Conservation (phyloP, 2,888 invertebrate genomes). For the Eupithecia insigniata region DNA sequence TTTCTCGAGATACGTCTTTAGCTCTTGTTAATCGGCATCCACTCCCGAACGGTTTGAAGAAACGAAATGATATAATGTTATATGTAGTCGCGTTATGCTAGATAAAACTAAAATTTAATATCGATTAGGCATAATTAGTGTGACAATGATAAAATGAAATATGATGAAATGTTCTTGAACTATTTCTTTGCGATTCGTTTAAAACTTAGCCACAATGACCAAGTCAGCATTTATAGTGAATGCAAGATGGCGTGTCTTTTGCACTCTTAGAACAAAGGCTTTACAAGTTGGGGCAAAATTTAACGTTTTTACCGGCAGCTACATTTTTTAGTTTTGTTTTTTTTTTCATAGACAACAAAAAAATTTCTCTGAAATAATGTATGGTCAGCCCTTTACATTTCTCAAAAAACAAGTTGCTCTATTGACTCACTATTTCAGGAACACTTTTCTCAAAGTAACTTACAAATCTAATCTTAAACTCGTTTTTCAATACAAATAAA, state of each 20-base stretch:
- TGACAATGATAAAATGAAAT: background rate
- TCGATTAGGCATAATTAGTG: constrained; percentile 23
- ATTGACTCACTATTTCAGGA: background rate
- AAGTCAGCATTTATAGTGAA: background rate
- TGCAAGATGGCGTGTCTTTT: background rate
- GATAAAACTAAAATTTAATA: constrained; percentile 20
- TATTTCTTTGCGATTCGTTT: background rate
- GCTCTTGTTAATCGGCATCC: constrained; percentile 41
- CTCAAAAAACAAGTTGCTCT: background rate
- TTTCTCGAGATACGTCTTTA: constrained; percentile 48
- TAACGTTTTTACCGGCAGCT: background rate
- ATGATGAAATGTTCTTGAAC: too few relatives aligned
- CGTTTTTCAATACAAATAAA: too few relatives aligned
- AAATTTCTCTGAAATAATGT: background rate
- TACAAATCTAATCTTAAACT: background rate
- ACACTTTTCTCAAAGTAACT: background rate
- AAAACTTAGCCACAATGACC: background rate
- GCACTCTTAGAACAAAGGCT: background rate
- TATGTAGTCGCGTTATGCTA: constrained; percentile 15
- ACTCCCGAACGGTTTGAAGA: constrained; percentile 29
- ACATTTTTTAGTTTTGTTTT: too few relatives aligned
- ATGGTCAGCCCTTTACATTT: background rate
- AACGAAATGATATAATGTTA: constrained; percentile 33
- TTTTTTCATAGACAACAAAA: background rate
- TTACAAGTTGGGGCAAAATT: background rate